These are phyloP conservation scores for Myathropa florea DNA, from an alignment of 2,888 invertebrate species.

Conservation along the genomic window DNA sequence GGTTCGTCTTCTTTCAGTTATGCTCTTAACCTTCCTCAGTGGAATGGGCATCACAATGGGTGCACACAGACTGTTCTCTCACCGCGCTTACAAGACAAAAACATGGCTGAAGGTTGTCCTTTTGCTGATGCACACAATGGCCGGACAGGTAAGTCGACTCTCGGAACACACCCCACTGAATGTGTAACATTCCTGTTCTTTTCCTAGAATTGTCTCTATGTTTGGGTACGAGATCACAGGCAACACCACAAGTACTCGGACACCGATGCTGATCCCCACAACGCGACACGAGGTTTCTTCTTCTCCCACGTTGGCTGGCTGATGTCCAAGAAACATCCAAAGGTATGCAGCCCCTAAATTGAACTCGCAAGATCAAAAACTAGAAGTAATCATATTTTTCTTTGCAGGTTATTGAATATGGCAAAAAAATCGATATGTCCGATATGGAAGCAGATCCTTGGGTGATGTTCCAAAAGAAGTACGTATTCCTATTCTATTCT, in stretches of 20 bases:
- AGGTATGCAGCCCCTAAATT: slow-evolving; percentile 77
- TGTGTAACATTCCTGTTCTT: neutral
- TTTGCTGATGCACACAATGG: slow-evolving; percentile 85
- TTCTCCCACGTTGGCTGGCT: slow-evolving; percentile 95
- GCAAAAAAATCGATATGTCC: slow-evolving; percentile 89
- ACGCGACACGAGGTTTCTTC: slow-evolving; percentile 90
- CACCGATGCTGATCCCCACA: slow-evolving; percentile 91
- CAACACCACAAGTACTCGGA: slow-evolving; percentile 89
- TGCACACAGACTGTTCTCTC: slow-evolving; percentile 90
- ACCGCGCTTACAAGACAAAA: slow-evolving; percentile 89
- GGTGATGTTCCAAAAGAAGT: slow-evolving; percentile 91
- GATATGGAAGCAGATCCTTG: slow-evolving; percentile 91
- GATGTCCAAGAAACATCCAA: slow-evolving; percentile 89
- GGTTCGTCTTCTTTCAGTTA: slow-evolving; percentile 38
- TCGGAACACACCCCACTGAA: neutral
- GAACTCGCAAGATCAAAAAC: neutral
- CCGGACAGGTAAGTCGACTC: slow-evolving; percentile 84
- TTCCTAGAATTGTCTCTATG: slow-evolving; percentile 86
- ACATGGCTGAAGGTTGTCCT: slow-evolving; percentile 84
- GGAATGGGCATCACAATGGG: slow-evolving; percentile 89
- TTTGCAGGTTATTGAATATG: slow-evolving; percentile 85
- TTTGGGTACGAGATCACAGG: slow-evolving; percentile 91
- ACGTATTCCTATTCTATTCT: slow-evolving; percentile 74
- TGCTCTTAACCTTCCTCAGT: slow-evolving; percentile 71
- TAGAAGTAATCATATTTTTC: neutral